Percentiles rank a stretch among this genome's conserved stretches.
Conservation (phyloP, 2,888 invertebrate species). For the Galeruca laticollis region DNA sequence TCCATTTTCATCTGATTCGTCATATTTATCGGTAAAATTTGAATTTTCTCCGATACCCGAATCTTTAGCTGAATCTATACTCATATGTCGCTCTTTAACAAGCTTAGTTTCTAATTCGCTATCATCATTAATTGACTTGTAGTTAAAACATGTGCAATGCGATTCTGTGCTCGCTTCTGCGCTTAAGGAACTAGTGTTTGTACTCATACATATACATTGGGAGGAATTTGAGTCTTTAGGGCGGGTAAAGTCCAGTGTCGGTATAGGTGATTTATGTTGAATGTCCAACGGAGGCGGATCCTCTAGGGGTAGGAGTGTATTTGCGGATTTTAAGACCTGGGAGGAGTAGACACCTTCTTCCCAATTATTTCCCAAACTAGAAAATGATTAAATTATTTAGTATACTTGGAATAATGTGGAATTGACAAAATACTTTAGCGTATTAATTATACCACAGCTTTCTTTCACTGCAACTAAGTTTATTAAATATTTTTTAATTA, state of each 20-base stretch:
- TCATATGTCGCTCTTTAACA: constrained; percentile 69
- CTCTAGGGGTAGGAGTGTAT: constrained; percentile 65
- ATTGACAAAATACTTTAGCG: too few species aligned
- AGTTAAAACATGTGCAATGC: constrained; percentile 50
- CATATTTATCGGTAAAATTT: constrained; percentile 63
- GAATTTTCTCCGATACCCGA: constrained; percentile 73
- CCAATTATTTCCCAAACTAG: constrained; percentile 70
- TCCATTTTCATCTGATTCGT: constrained; percentile 52
- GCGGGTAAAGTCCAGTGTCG: constrained; percentile 3
- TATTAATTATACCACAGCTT: too few species aligned
- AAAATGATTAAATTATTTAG: constrained; percentile 41
- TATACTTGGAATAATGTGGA: too few species aligned
- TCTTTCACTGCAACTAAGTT: too few species aligned
- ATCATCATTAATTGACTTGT: constrained; percentile 47
- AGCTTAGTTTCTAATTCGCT: constrained; percentile 43
- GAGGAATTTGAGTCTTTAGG: constrained; percentile 10
- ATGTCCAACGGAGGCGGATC: constrained; percentile 27
- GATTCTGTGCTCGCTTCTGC: constrained; percentile 45
- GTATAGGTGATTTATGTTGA: not conserved
- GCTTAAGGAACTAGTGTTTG: constrained; percentile 56
- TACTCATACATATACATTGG: constrained; percentile 46
- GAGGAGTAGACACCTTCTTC: constrained; percentile 69
- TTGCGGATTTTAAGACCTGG: constrained; percentile 66
- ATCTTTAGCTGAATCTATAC: constrained; percentile 75
- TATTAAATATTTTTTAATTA: too few species aligned